Evolutionary conservation across 2,888 invertebrate species (phyloP).

Genomic region (Aproaerema taeniolella): DNA sequence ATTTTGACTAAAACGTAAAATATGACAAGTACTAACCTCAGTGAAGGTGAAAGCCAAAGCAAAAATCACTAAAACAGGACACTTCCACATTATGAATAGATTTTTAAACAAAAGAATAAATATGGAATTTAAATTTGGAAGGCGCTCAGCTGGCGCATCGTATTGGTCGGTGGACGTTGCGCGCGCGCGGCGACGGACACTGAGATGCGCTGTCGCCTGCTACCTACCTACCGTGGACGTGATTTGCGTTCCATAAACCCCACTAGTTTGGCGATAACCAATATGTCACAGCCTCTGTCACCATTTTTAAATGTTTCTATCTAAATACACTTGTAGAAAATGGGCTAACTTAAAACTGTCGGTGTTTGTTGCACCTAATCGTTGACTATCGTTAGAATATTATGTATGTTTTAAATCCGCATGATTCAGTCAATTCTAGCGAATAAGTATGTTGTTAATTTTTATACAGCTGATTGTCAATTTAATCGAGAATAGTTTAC

Average conservation of each 20-base stretch:
- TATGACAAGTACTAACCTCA: conserved; percentile 48
- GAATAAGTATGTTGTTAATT: too few species aligned
- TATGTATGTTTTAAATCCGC: too few species aligned
- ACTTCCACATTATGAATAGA: conserved; percentile 56
- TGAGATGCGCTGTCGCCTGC: conserved; percentile 50
- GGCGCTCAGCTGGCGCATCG: conserved; percentile 52
- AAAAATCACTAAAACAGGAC: conserved; percentile 52
- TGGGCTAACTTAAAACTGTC: too few species aligned
- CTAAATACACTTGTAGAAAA: too few species aligned
- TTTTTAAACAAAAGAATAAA: conserved; percentile 35
- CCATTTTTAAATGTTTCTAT: conserved; percentile 2
- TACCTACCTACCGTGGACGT: too few species aligned
- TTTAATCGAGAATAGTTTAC: too few species aligned
- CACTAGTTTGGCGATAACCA: conserved; percentile 32
- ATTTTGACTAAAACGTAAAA: conserved; percentile 7
- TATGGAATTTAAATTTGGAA: conserved; percentile 41
- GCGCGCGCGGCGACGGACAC: conserved; percentile 56
- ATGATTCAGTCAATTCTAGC: too few species aligned
- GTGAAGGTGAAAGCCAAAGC: conserved; percentile 52
- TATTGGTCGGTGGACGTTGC: conserved; percentile 44
- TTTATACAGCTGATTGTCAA: too few species aligned
- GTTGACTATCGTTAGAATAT: too few species aligned
- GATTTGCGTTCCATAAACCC: conserved; percentile 56
- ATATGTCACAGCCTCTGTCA: conserved; percentile 2
- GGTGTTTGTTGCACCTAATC: too few species aligned